Percentiles rank a stretch among this genome's conserved stretches.
Conservation (phyloP, 2,888 invertebrate genomes). For the Eupithecia exiguata region DNA sequence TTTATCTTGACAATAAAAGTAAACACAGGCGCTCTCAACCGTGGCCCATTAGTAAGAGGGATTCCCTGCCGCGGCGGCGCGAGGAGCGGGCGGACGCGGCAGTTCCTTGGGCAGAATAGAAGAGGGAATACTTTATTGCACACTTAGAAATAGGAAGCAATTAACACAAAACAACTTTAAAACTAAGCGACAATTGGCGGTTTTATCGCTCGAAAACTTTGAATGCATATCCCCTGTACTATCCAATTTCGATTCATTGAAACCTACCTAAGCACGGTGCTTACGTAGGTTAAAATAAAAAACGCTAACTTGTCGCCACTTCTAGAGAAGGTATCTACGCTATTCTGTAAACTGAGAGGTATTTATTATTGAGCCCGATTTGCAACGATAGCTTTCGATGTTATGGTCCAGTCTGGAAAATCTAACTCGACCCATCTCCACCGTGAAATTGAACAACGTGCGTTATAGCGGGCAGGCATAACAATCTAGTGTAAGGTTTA, state of each 20-base stretch:
- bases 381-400: no score
- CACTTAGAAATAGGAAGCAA: neutral
- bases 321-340: neutral
- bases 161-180: neutral
- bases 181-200: neutral
- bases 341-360: neutral
- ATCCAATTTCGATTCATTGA: no score
- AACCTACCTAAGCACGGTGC: no score
- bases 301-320: neutral
- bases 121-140: neutral
- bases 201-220: neutral
- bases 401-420: neutral
- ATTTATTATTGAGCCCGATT: no score
- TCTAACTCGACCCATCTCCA: neutral
- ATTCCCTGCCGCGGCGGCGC: conserved; percentile 52
- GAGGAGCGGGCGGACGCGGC: conserved; percentile 19
- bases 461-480: no score
- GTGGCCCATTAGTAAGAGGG: conserved; percentile 75
- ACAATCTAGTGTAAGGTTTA: no score
- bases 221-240: no score
- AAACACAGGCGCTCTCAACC: conserved; percentile 72
- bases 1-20: conserved; percentile 82
- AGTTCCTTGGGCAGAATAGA: neutral
- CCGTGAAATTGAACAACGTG: no score
- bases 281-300: neutral